phyloP scores from a whole-genome alignment of 2,888 invertebrate species.

The Allygus modestus region DNA sequence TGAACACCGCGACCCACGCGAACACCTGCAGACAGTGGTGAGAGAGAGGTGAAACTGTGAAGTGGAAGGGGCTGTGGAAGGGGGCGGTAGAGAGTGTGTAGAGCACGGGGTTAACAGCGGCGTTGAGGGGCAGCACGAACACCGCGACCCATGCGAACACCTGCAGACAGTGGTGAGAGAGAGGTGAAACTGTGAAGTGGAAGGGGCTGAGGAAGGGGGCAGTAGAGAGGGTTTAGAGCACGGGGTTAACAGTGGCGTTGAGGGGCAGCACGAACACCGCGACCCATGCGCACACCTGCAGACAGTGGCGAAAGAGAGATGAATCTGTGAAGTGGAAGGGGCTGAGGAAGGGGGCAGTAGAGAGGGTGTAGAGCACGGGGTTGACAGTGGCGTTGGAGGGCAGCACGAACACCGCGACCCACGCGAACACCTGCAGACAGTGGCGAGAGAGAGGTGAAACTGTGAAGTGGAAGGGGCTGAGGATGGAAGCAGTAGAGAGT shows the following conservation, averaged over 20 bases:
- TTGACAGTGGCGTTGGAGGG: slow-evolving; percentile 77
- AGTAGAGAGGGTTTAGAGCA: slow-evolving; percentile 75
- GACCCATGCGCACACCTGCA: slow-evolving; percentile 75
- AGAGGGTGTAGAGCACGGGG: slow-evolving; percentile 76
- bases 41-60: slow-evolving; percentile 69
- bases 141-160: no score
- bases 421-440: slow-evolving; percentile 74
- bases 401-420: slow-evolving; percentile 77
- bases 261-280: slow-evolving; percentile 77
- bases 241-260: slow-evolving; percentile 77
- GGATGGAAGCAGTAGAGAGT: slow-evolving; percentile 76
- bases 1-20: slow-evolving; percentile 77
- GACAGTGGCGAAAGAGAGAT: no score
- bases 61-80: slow-evolving; percentile 76
- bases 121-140: no score
- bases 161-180: no score
- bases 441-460: slow-evolving; percentile 60
- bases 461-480: slow-evolving; percentile 76
- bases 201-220: slow-evolving; percentile 74
- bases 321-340: no score
- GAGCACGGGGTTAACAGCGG: no score
- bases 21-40: slow-evolving; percentile 71
- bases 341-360: slow-evolving; percentile 72
- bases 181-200: slow-evolving; percentile 76
- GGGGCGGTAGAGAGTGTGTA: slow-evolving; percentile 76